Base-by-base conservation (phyloP, 2,888 invertebrate genomes). In the Liopterus haemorrhoidalis region DNA sequence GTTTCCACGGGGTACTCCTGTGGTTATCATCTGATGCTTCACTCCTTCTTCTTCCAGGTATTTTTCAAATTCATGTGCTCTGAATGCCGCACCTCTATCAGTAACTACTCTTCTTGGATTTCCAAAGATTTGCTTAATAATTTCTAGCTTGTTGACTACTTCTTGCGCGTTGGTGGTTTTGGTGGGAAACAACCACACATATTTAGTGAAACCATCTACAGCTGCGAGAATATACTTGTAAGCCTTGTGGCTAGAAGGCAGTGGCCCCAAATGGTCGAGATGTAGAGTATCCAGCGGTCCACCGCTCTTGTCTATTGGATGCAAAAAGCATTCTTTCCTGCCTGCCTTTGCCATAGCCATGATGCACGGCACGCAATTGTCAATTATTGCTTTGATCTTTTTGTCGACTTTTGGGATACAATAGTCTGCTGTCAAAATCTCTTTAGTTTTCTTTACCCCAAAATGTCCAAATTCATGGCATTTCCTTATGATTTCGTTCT, bases 391-490 rank as follows among this genome's bases (percentile, higher is more conserved):
- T 14, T 50, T 47, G 9, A 52, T 15, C 14, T 49, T 52, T 35
- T 48, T 42, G 8, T 27, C 38, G 20, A 50, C 27, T 9, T 35
- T 43, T 2, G 49, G 49, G n/a, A 50, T 44, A 11, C 45, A 49
- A 19, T 48, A 48, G 2, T 46, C 49, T 1, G n/a, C 36, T 15
- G 33, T 18, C 3, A 52, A 27, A 1, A 15, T 16, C 28, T 50
- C 49, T 12, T 27, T 2, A 45, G 48, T 43, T 24, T 51, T 49
- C 19, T 36, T 49, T 5, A 28, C 19, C 2, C 48, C 49, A 24
- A 52, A 50, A 38, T 50, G 48, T 15, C 46, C 49, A 12, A 46
- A 48, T 3, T 50, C 40, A 22, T 52, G 46, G 1, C 37, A 19
- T 20, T 19, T 40, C n/a, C 38, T 25, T 3, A 52, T 42, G 4